Evolutionary conservation across 2,797 vertebrate species (phyloP), one percentile per base, ranked within the genome.

Genomic region (Coluber constrictor): DNA sequence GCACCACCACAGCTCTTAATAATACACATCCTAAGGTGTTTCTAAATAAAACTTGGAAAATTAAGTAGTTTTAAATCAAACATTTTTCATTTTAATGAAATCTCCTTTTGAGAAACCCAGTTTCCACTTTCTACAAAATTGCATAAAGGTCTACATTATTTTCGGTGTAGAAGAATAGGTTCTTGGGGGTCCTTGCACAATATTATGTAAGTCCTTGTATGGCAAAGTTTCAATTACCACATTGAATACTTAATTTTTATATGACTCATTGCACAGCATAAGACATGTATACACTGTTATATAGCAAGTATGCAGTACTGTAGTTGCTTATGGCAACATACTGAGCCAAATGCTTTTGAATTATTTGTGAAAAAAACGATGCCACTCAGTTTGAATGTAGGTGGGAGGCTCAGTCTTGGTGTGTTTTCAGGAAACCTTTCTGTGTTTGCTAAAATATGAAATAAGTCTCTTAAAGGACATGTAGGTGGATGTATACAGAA

Each of bases 221-320:
- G 91, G 47, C 90, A 90, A 90, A 70, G 13, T 96, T 87, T 93
- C 94, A 96, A 93, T 90, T 74, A 86, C 90, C 79, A 57, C 89
- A 92, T 95, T 92, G 95, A 95, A 94, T 94, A 55, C 43, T 94
- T 95, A 87, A 74, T 92, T 56, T 91, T 88, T 66, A 93, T 90
- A 92, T 96, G 96, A 96, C 94, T 96, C 94, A 97, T n/a, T 91
- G 88, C 90, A 94, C 92, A 94, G 94, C 96, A 95, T 92, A 95
- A 94, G 90, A 95, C 94, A 87, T 89, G 93, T 96, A 95, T 92
- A 93, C 95, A 88, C 88, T 93, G 93, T 96, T 93, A 90, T 94
- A 93, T 95, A 23, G 95, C 93, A 94, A 90, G 94, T 94, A 86
- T 93, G 91, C 91, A 94, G 89, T 87, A 86, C 86, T 59, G 70